A percentile compares a stretch with the other conserved stretches of the same genome.
Evolutionary conservation across 2,113 vertebrate species (phyloP).

Genomic region (Sardina pilchardus): DNA sequence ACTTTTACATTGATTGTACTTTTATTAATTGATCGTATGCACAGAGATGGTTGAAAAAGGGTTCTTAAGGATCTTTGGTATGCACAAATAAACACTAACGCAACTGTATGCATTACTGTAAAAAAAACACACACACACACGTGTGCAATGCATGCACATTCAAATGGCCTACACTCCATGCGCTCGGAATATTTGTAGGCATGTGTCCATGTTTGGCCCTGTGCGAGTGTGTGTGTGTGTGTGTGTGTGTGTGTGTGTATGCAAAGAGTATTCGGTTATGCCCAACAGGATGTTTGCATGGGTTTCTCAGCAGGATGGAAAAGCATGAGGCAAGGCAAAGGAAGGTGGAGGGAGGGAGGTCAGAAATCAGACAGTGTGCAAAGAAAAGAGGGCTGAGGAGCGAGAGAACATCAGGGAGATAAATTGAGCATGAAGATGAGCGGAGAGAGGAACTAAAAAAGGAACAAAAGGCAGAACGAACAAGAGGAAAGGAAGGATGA

Average conservation of each 20-base stretch:
- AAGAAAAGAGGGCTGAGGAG: background rate
- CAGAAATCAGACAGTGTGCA: background rate
- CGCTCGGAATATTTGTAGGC: too few relatives aligned
- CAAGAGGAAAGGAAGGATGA: background rate
- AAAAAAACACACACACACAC: too few relatives aligned
- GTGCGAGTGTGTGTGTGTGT: background rate
- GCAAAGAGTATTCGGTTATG: background rate
- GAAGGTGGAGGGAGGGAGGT: background rate
- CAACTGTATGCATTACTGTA: too few relatives aligned
- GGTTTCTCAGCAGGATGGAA: background rate
- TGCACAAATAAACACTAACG: too few relatives aligned
- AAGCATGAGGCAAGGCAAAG: background rate
- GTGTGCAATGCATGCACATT: too few relatives aligned
- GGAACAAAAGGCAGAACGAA: background rate
- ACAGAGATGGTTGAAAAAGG: too few relatives aligned
- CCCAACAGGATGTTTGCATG: constrained; percentile 2
- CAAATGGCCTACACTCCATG: too few relatives aligned
- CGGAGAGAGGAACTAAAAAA: background rate
- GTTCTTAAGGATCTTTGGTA: too few relatives aligned
- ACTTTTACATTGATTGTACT: too few relatives aligned
- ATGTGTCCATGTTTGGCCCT: background rate
- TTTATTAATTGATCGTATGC: too few relatives aligned
- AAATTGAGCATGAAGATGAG: background rate
- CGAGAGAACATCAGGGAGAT: background rate
- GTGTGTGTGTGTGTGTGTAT: constrained; percentile 22